Evolutionary conservation across 2,113 vertebrate genomes (phyloP).

Genomic region (Thamnophis sirtalis): DNA sequence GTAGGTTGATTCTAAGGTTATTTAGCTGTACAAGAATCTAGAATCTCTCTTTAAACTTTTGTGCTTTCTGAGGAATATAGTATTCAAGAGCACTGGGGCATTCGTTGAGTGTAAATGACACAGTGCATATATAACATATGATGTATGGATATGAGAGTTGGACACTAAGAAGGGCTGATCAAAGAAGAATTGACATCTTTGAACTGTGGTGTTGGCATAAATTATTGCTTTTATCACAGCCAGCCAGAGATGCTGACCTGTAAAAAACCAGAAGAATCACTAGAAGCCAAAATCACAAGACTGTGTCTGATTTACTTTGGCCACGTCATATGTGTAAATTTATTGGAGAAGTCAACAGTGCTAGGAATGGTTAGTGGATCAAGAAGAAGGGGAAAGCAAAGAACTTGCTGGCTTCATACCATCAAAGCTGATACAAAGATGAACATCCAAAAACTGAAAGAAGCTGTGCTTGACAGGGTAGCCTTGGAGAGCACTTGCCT

Average conservation of each 20-base stretch:
- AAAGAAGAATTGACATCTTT: background rate
- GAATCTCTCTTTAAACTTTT: background rate
- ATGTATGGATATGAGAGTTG: background rate
- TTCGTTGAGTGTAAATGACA: background rate
- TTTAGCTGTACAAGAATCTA: background rate
- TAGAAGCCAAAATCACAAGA: too few species aligned
- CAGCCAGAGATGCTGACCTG: background rate
- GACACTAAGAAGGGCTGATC: background rate
- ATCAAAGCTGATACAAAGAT: background rate
- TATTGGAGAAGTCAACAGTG: background rate
- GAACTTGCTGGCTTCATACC: background rate
- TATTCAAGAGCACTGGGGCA: background rate
- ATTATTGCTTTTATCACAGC: background rate
- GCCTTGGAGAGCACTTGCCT: background rate
- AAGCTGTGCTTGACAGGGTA: background rate
- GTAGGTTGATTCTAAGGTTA: background rate
- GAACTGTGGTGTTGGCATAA: background rate
- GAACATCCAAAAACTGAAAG: background rate
- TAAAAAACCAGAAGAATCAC: too few species aligned
- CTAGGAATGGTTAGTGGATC: background rate
- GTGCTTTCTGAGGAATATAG: background rate
- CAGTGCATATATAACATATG: background rate
- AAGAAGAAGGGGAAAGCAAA: background rate
- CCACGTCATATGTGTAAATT: background rate
- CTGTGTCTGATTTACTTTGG: too few species aligned